Conservation (phyloP, 2,797 vertebrate species). For the Microcaecilia unicolor region DNA sequence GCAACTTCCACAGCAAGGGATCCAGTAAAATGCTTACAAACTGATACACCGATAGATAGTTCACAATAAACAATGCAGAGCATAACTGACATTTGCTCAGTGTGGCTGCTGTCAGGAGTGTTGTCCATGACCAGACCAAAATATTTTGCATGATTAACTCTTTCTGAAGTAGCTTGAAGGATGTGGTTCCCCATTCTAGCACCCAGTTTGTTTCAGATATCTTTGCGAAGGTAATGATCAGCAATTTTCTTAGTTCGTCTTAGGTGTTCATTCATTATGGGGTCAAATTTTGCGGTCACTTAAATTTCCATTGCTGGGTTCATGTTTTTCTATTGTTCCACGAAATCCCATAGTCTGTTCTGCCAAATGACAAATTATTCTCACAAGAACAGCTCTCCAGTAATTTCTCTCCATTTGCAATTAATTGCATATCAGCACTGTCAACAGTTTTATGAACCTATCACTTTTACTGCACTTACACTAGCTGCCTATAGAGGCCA, state of each 20-base stretch:
- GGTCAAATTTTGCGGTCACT: constrained; percentile 1
- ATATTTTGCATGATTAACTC: background rate
- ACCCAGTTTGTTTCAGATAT: background rate
- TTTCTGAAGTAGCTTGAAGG: background rate
- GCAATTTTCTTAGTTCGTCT: constrained; percentile 4
- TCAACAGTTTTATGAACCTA: too few species aligned
- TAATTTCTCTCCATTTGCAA: background rate
- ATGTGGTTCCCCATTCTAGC: background rate
- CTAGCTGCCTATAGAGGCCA: too few species aligned
- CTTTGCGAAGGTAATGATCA: background rate
- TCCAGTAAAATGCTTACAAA: background rate
- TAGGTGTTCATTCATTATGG: background rate
- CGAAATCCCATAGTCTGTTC: background rate
- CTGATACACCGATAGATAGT: background rate
- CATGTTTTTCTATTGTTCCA: background rate
- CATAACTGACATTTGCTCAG: background rate
- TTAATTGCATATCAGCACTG: background rate
- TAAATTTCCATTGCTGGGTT: background rate
- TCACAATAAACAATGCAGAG: background rate
- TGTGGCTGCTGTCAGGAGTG: constrained; percentile 4
- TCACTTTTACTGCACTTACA: too few species aligned
- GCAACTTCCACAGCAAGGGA: background rate
- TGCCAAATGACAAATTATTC: background rate
- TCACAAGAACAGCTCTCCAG: background rate
- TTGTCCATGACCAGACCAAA: background rate